Evolutionary conservation across 1,140 invertebrate genomes (phyloP), one percentile per base, ranked within the genome.

Genomic region (Drosophila ohnishii): DNA sequence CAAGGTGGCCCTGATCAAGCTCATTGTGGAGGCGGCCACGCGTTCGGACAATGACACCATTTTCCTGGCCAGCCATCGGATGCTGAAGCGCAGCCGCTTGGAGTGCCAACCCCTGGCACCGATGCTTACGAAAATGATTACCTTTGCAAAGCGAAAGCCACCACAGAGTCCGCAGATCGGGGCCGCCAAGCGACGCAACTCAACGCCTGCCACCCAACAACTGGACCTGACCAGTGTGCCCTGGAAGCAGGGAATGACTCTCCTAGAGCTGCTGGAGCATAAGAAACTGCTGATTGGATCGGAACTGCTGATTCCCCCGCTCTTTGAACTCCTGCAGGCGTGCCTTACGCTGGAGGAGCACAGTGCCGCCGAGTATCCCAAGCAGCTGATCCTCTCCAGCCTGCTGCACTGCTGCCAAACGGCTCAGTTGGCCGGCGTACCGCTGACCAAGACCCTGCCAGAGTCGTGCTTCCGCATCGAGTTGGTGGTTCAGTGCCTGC

Each of bases 231-330:
- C 94, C 78, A 95, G 92, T 0, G 77, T 92, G 2, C 93, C 94
- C 64, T 98, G 97, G 97, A 96, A 95, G 89, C 92, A 95, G 37
- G 95, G 97, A 2, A 94, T 96, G 40, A 94, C 95, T 0, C 90
- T 98, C 0, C 87, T 99, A 1, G 97, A 98, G 92, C 94, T 97
- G 64, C 93, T 97, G 9, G 97, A 99, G 90, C 94, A 93, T 67
- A 97, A 96, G 86, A 96, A 96, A 75, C 95, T 95, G 85, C 92
- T 93, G 2, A 87, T 94, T 0, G 94, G 95, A 74, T 93, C 94
- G 30, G 92, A 94, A 22, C 59, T 93, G 1, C 92, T 98, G 5
- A 92, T 98, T 8, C 94, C 95, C 1, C 78, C 94, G n/a, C 90
- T 98, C 5, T 98, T 98, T 80, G 94, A 96, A 57, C 88, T 98